Base-by-base conservation (phyloP, 1,140 invertebrate genomes). In the Muscidifurax raptorellus region DNA sequence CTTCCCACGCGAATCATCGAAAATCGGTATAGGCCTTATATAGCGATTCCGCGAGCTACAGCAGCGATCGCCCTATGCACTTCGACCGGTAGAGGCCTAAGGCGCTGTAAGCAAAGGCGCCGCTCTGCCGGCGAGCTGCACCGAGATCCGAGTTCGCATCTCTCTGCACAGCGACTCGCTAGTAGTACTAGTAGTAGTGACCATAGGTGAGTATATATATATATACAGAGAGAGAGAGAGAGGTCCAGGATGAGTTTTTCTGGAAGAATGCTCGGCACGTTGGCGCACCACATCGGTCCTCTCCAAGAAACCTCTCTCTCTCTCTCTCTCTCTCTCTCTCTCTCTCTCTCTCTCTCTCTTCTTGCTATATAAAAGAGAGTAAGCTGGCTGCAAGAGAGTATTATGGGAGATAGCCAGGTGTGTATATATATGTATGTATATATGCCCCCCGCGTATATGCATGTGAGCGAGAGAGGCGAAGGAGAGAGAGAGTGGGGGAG, bases 251-350 rank as follows among this genome's bases (percentile, higher is more conserved):
- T 78, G 66, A 78, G 82, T 72, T 84, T 84, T 84, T 84, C 82
- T 84, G 82, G 82, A 91, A 90, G 90, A 91, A 91, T 90, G 90
- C 87, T 84, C 86, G 88, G 85, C 86, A 87, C 80, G 86, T 86
- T 81, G 86, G 85, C 83, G 86, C 83, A 87, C 85, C 36, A 52
- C 82, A 78, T 85, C 86, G 80, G 66, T 67, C 27, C 25, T 69
- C 66, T 27, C 22, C 66, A 6, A 52, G 47, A 52, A 52, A 18
- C 28, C 22, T 72, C 64, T 79, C 9, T 40, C 32, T 78, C 28
- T 59, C 52, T 79, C 30, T 71, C 25, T 66, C 25, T 66, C 25
- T 66, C 25, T 66, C 25, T n/a, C 25, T 66, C 22, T n/a, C 9
- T 36, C 28, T n/a, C 25, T 1, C 15, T 18, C 1, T 22, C 18